A percentile compares a stretch with the other conserved stretches of the same genome.
Evolutionary conservation across 2,797 vertebrate species (phyloP).

Genomic region (Cyprinella venusta): DNA sequence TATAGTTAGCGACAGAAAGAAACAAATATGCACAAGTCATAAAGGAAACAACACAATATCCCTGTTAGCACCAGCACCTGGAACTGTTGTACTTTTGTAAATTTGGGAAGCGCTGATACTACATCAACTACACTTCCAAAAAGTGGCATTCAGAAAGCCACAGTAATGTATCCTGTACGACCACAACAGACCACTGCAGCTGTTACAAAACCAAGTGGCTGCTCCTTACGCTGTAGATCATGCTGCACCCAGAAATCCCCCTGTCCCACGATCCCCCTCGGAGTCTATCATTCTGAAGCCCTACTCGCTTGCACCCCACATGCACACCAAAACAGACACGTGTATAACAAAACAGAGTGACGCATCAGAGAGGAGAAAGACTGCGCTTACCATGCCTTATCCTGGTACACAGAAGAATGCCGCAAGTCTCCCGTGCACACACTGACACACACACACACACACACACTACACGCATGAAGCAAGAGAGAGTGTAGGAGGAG

Average conservation of each 20-base stretch:
- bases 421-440: constrained; percentile 23
- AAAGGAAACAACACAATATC: background rate
- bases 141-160: constrained; percentile 21
- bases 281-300: constrained; percentile 4
- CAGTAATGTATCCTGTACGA: background rate
- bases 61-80: background rate
- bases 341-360: constrained; percentile 26
- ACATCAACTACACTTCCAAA: constrained; percentile 21
- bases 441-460: constrained; percentile 11
- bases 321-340: background rate
- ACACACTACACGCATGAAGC: constrained; percentile 41
- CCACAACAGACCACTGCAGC: constrained; percentile 35
- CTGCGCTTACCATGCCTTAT: constrained; percentile 51
- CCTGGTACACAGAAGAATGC: constrained; percentile 33
- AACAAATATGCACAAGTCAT: constrained; percentile 1
- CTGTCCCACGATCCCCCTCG: constrained; percentile 12
- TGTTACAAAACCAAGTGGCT: constrained; percentile 29
- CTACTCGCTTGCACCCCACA: background rate
- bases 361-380: constrained; percentile 25
- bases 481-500: constrained; percentile 40
- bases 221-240: constrained; percentile 9
- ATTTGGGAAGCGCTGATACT: background rate
- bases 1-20: background rate
- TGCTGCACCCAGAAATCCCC: constrained; percentile 22
- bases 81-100: background rate